Conservation (phyloP, 2,888 invertebrate species). For the Callosobruchus maculatus region DNA sequence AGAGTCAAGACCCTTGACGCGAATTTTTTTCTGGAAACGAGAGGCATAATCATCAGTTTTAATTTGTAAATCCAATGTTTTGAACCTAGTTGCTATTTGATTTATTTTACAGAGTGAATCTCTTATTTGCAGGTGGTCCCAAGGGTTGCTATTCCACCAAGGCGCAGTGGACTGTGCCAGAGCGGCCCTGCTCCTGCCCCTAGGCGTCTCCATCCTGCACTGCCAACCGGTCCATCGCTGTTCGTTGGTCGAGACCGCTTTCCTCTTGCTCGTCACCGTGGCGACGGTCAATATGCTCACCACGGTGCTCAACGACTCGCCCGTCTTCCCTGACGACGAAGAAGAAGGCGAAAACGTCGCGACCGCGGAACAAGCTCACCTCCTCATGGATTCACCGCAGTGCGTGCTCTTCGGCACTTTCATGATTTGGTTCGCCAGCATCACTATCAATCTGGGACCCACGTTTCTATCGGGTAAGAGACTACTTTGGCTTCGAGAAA, state of each 20-base stretch:
- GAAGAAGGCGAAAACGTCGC: slow-evolving; percentile 60
- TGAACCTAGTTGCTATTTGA: no score
- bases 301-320: slow-evolving; percentile 80
- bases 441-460: slow-evolving; percentile 86
- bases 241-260: slow-evolving; percentile 82
- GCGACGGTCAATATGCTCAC: slow-evolving; percentile 89
- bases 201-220: slow-evolving; percentile 74
- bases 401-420: slow-evolving; percentile 88
- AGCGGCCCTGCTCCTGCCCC: slow-evolving; percentile 73
- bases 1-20: no score
- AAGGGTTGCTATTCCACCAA: slow-evolving; percentile 80
- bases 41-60: no score
- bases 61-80: no score
- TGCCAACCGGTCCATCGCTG: slow-evolving; percentile 85
- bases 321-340: slow-evolving; percentile 78
- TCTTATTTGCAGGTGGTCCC: slow-evolving; percentile 69
- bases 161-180: slow-evolving; percentile 80
- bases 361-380: slow-evolving; percentile 52
- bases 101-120: no score
- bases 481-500: no score
- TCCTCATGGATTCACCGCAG: slow-evolving; percentile 82
- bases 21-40: no score
- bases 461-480: slow-evolving; percentile 71
- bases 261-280: slow-evolving; percentile 82
- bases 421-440: slow-evolving; percentile 91